These are phyloP conservation scores for Philereme vetulata DNA, from an alignment of 2,888 invertebrate genomes.

Conservation along the genomic window DNA sequence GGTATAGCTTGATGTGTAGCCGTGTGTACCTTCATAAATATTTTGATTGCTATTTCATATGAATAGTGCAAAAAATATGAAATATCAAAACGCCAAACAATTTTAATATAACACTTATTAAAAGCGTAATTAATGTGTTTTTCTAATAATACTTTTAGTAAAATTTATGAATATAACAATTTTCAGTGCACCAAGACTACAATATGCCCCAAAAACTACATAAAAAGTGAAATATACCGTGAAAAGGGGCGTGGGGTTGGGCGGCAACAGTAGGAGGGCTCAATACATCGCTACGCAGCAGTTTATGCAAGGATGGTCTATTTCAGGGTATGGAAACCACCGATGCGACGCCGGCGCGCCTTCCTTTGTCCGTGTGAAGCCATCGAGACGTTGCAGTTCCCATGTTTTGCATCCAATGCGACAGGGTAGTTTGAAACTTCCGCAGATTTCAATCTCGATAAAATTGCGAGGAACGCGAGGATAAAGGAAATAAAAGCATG, in stretches of 20 bases:
- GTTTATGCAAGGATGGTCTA: constrained; percentile 43
- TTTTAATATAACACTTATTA: too few relatives aligned
- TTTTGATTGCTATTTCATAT: too few relatives aligned
- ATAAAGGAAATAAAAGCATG: constrained; percentile 10
- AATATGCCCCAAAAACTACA: too few relatives aligned
- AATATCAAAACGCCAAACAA: too few relatives aligned
- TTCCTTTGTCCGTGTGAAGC: constrained; percentile 76
- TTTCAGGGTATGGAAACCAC: constrained; percentile 58
- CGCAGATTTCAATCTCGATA: constrained; percentile 35
- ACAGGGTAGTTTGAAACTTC: constrained; percentile 37
- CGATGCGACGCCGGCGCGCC: constrained; percentile 74
- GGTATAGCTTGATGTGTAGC: too few relatives aligned
- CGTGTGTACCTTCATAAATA: too few relatives aligned
- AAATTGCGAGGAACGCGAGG: constrained; percentile 25
- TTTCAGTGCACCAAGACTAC: too few relatives aligned
- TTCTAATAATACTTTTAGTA: too few relatives aligned
- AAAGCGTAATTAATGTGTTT: too few relatives aligned
- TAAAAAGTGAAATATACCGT: constrained; percentile 1
- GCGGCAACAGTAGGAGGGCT: constrained; percentile 42
- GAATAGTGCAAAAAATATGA: too few relatives aligned
- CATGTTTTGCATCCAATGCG: constrained; percentile 69
- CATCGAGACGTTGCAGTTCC: constrained; percentile 72
- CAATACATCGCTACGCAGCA: constrained; percentile 27
- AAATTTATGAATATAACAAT: too few relatives aligned
- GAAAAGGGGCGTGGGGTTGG: constrained; percentile 42